Evolutionary conservation across 2,797 vertebrate species (phyloP).

Genomic region (Phataginus tetradactyla): DNA sequence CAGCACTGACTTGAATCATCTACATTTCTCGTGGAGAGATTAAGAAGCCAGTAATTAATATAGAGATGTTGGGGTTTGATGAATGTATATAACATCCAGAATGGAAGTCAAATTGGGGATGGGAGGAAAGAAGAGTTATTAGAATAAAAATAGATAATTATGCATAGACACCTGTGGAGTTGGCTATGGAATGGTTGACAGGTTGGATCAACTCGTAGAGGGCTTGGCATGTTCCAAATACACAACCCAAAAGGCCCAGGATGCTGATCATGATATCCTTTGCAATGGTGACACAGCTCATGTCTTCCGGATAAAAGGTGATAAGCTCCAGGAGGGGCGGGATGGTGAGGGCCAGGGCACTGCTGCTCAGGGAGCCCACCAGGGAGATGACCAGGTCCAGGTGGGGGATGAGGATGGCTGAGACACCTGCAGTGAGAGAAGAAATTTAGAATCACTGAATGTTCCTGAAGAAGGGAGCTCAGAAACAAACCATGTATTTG

Average conservation of each 20-base stretch:
- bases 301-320: conserved; percentile 87
- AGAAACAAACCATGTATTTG: background rate
- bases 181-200: background rate
- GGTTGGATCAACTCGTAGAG: conserved; percentile 84
- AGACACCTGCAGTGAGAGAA: conserved; percentile 81
- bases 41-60: conserved; percentile 20
- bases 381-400: conserved; percentile 92
- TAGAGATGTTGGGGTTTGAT: background rate
- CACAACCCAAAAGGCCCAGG: conserved; percentile 90
- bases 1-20: background rate
- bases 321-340: conserved; percentile 89
- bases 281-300: conserved; percentile 78
- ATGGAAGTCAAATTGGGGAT: background rate
- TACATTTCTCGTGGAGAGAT: background rate
- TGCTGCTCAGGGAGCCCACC: conserved; percentile 92
- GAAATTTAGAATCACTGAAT: background rate
- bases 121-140: background rate
- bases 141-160: conserved; percentile 51
- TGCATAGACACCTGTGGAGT: conserved; percentile 26
- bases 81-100: background rate
- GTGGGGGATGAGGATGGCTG: conserved; percentile 90
- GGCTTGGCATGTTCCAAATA: conserved; percentile 90
- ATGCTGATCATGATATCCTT: conserved; percentile 89
- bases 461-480: background rate
- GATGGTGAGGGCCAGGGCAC: conserved; percentile 92